Percentiles rank a stretch among this genome's conserved stretches.
Evolutionary conservation across 2,113 vertebrate genomes (phyloP).

Genomic region (Eonycteris spelaea): DNA sequence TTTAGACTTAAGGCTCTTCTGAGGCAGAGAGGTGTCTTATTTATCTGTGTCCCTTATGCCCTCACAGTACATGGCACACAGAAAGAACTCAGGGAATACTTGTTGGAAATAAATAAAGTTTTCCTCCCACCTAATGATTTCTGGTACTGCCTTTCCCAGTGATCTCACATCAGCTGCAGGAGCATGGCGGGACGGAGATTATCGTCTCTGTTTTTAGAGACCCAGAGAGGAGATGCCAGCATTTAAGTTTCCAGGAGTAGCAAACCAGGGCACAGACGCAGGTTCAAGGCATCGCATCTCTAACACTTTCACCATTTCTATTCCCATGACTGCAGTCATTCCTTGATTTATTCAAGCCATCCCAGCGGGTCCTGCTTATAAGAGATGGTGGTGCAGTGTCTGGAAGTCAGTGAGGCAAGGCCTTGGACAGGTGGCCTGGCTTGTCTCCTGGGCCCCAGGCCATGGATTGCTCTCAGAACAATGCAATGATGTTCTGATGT

Average conservation of each 20-base stretch:
- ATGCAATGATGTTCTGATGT: background rate
- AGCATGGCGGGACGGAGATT: background rate
- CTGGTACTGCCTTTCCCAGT: background rate
- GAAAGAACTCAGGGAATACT: background rate
- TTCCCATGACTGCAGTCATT: no score
- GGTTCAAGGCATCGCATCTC: background rate
- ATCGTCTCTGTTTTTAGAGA: background rate
- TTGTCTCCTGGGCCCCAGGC: background rate
- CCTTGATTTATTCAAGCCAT: background rate
- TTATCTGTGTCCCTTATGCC: background rate
- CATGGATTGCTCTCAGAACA: background rate
- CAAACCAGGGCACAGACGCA: accelerated
- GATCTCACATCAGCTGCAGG: background rate
- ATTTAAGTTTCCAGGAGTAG: accelerated
- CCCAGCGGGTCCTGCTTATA: background rate
- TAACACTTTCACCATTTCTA: background rate
- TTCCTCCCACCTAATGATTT: background rate
- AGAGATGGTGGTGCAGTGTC: background rate
- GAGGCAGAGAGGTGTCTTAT: background rate
- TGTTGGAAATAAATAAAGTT: background rate
- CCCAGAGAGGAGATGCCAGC: background rate
- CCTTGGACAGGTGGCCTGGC: background rate
- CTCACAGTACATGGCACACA: background rate
- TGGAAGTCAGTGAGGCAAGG: background rate
- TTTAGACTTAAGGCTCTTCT: background rate